Percentiles rank a stretch among this genome's conserved stretches.
These are phyloP conservation scores for Eurytoma adleriae DNA, from an alignment of 2,888 invertebrate species.

Conservation along the genomic window DNA sequence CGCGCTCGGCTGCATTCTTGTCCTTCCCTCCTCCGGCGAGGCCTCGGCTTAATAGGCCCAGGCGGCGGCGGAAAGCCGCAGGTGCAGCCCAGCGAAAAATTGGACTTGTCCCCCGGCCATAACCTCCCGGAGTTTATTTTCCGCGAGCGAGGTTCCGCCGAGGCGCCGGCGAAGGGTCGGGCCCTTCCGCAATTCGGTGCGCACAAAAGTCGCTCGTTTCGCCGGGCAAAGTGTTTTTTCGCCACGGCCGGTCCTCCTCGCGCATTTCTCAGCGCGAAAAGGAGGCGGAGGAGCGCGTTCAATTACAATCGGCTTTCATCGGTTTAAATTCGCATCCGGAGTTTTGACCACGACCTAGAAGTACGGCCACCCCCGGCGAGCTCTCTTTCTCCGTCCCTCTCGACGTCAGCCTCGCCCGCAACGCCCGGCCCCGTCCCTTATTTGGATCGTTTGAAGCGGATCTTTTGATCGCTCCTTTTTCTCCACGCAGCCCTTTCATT, in stretches of 20 bases:
- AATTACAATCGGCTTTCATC: conserved; percentile 68
- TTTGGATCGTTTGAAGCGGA: conserved; percentile 46
- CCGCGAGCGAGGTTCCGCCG: conserved; percentile 57
- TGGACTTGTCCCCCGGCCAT: conserved; percentile 58
- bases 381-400: not conserved
- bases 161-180: conserved; percentile 50
- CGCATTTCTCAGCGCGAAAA: not conserved
- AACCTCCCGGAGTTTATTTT: conserved; percentile 59
- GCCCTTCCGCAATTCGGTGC: not conserved
- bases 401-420: not conserved
- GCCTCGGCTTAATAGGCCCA: conserved; percentile 50
- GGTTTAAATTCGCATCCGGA: conserved; percentile 64
- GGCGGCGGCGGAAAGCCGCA: conserved; percentile 60
- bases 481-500: conserved; percentile 44
- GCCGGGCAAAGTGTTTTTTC: not conserved
- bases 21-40: conserved; percentile 39
- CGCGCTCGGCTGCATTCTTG: conserved; percentile 57
- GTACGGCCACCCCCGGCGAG: conserved; percentile 42
- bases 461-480: conserved; percentile 55
- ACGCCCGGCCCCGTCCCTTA: not conserved
- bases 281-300: conserved; percentile 56
- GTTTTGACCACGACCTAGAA: conserved; percentile 67
- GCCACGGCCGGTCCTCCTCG: not conserved
- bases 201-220: not conserved
- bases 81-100: conserved; percentile 70